These are phyloP conservation scores for Acrossocheilus fasciatus DNA, from an alignment of 2,797 vertebrate genomes.

Conservation along the genomic window DNA sequence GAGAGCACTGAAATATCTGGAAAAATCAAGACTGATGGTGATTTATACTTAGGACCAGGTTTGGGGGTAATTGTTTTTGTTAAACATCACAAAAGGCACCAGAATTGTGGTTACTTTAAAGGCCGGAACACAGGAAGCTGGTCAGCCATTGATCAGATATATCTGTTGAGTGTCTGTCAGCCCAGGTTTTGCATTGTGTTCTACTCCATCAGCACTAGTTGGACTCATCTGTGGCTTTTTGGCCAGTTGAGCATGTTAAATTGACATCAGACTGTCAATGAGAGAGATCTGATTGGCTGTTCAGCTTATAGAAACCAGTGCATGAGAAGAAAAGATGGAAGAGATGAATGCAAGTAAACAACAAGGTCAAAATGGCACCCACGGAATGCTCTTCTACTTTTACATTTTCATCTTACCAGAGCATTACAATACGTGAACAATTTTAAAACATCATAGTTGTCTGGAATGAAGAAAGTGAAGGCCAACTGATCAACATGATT, in stretches of 20 bases:
- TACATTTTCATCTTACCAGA: background rate
- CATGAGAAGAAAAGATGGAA: background rate
- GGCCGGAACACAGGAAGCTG: background rate
- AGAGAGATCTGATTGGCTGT: background rate
- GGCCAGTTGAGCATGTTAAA: background rate
- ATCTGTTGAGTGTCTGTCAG: background rate
- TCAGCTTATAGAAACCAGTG: background rate
- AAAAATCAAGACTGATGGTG: background rate
- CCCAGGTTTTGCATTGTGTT: background rate
- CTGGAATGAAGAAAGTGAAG: background rate
- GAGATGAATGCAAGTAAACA: background rate
- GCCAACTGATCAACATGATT: background rate
- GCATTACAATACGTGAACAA: background rate
- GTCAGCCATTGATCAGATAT: background rate
- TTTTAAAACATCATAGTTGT: background rate
- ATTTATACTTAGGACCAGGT: background rate
- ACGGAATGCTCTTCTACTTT: background rate
- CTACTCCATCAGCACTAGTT: background rate
- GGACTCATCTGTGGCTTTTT: background rate
- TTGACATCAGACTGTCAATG: background rate
- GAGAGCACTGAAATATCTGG: background rate
- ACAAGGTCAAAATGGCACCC: background rate
- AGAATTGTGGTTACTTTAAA: background rate
- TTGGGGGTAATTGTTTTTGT: background rate
- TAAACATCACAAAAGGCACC: background rate